A percentile compares a stretch with the other conserved stretches of the same genome.
Evolutionary conservation across 2,888 invertebrate species (phyloP).

Genomic region (Peribatodes rhomboidaria): DNA sequence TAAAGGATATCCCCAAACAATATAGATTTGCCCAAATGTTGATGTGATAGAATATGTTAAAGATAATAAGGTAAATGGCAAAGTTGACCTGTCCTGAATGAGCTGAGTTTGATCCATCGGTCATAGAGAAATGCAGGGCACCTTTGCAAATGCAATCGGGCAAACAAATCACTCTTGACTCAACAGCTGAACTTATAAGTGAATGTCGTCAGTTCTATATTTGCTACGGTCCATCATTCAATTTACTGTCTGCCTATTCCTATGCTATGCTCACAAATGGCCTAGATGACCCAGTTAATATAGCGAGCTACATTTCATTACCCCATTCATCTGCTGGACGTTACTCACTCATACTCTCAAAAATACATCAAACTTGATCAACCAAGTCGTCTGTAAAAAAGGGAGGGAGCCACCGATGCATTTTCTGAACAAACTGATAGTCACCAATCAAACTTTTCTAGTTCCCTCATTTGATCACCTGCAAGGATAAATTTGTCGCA

Average conservation of each 20-base stretch:
- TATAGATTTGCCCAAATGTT: too few relatives aligned
- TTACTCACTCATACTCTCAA: constrained; percentile 40
- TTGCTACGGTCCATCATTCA: constrained; percentile 29
- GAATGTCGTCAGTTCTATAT: constrained; percentile 33
- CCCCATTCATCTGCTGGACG: constrained; percentile 33
- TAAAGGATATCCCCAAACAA: too few relatives aligned
- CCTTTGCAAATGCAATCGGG: not conserved
- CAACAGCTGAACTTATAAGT: constrained; percentile 6
- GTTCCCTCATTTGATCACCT: not conserved
- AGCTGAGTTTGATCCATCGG: too few relatives aligned
- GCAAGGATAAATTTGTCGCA: not conserved
- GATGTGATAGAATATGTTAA: too few relatives aligned
- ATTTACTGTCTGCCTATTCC: constrained; percentile 39
- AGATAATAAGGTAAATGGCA: too few relatives aligned
- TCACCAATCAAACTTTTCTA: not conserved
- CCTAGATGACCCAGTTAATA: constrained; percentile 40
- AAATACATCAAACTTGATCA: constrained; percentile 38
- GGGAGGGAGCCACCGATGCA: not conserved
- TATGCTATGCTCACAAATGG: constrained; percentile 40
- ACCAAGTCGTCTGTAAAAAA: not conserved
- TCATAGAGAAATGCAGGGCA: not conserved
- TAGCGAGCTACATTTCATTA: constrained; percentile 38
- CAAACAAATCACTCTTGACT: constrained; percentile 20
- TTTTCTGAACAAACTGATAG: not conserved
- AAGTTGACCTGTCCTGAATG: too few relatives aligned